phyloP scores from a whole-genome alignment of 2,888 invertebrate species.

The Apamea anceps region DNA sequence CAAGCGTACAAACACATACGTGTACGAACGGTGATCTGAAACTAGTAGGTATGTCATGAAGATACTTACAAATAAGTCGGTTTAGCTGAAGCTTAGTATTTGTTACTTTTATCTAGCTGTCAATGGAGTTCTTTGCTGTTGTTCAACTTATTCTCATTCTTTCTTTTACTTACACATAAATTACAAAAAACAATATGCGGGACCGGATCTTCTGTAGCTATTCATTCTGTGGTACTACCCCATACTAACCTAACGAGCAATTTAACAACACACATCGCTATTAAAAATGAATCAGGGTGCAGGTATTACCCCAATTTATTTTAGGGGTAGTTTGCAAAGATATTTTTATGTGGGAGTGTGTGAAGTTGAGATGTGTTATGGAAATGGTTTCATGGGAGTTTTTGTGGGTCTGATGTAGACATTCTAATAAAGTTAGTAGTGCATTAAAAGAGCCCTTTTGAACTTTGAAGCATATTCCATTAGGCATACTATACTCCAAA shows the following conservation, averaged over 20 bases:
- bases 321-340: conserved; percentile 28
- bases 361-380: conserved; percentile 6
- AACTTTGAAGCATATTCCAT: neutral
- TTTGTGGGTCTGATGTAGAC: neutral
- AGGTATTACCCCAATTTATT: conserved; percentile 58
- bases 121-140: neutral
- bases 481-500: neutral
- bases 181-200: neutral
- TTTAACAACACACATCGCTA: conserved; percentile 56
- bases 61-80: neutral
- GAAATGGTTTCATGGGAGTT: neutral
- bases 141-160: neutral
- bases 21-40: neutral
- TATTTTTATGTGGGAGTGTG: conserved; percentile 5
- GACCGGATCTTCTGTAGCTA: neutral
- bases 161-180: neutral
- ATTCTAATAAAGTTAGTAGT: neutral
- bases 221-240: neutral
- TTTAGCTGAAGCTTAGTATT: neutral
- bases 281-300: conserved; percentile 64
- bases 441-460: neutral
- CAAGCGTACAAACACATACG: no score
- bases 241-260: conserved; percentile 44
- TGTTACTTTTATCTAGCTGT: no score
- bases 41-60: neutral